Evolutionary conservation across 1,140 invertebrate species (phyloP), one percentile per base, ranked within the genome.

Genomic region (Brachystomella parvula): DNA sequence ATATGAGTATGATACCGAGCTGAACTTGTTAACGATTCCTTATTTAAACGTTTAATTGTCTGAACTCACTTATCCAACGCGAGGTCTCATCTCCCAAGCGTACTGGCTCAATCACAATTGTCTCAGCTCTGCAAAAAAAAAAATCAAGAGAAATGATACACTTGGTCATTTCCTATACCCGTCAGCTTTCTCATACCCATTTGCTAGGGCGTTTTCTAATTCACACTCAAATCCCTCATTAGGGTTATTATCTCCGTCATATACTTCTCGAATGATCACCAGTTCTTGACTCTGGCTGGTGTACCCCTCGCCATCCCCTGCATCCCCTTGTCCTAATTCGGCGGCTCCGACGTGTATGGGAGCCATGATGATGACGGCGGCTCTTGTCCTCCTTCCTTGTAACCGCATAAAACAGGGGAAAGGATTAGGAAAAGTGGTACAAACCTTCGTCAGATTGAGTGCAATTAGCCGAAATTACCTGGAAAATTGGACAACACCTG

Each of bases 61-160:
- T 9, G n/a, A 3, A 53, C 49, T 9, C 21, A 53, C 49, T 29
- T 44, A 97, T 96, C 93, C 93, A 97, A 73, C 90, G 82, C 28
- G 90, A 89, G n/a, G 94, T 96, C 79, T 93, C 90, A 79, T 93
- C 92, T 59, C 92, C 94, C 60, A 97, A 80, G 71, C 88, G 85
- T 39, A 86, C 85, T 47, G 93, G 93, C 79, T 96, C 93, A 75
- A 97, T 93, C 33, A 96, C 86, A 71, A 97, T 97, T 73, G 71
- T 72, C 26, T 58, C 15, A 3, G 53, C 31, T 53, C 64, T 65
- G 47, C 35, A 44, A 60, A 12, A 9, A 26, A n/a, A 64, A 64
- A 33, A 58, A 57, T 35, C 6, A 9, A 24, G 21, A 56, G 19
- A 39, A 39, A 39, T 39, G 35, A 9, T 9, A 39, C 35, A 6